phyloP scores from a whole-genome alignment of 1,140 invertebrate genomes.

The Tetraneura akinire region DNA sequence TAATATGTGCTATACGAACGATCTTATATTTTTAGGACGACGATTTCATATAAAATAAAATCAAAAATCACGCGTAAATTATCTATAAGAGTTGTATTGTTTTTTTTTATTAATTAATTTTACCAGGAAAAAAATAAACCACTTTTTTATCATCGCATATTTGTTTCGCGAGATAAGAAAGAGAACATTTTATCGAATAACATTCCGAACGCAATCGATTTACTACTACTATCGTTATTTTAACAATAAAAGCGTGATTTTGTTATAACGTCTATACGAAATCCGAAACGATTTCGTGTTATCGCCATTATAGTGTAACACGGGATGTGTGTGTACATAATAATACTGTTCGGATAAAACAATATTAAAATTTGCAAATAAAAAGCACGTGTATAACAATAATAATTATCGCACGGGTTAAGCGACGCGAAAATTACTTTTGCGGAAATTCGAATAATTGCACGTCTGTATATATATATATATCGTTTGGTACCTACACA shows the following conservation, averaged over 20 bases:
- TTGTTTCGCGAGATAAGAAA: background rate
- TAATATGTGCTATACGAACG: background rate
- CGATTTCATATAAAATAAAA: too few species aligned
- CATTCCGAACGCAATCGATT: background rate
- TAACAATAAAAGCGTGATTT: background rate
- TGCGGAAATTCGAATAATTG: constrained; percentile 1
- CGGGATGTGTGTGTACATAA: background rate
- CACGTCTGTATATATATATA: too few species aligned
- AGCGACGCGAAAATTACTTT: background rate
- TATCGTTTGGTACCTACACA: too few species aligned
- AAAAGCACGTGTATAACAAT: background rate
- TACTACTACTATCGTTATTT: background rate
- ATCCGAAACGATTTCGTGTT: background rate
- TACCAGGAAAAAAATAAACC: too few species aligned
- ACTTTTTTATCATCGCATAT: background rate
- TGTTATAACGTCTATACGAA: background rate
- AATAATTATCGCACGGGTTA: too few species aligned
- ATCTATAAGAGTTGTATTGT: too few species aligned
- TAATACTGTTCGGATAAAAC: background rate
- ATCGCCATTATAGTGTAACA: background rate
- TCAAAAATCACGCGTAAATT: background rate
- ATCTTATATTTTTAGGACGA: background rate
- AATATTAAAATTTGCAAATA: background rate
- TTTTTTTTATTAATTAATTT: too few species aligned
- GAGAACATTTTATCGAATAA: background rate